These are phyloP conservation scores for Zaprionus taronus DNA, from an alignment of 1,140 invertebrate species.

Conservation along the genomic window DNA sequence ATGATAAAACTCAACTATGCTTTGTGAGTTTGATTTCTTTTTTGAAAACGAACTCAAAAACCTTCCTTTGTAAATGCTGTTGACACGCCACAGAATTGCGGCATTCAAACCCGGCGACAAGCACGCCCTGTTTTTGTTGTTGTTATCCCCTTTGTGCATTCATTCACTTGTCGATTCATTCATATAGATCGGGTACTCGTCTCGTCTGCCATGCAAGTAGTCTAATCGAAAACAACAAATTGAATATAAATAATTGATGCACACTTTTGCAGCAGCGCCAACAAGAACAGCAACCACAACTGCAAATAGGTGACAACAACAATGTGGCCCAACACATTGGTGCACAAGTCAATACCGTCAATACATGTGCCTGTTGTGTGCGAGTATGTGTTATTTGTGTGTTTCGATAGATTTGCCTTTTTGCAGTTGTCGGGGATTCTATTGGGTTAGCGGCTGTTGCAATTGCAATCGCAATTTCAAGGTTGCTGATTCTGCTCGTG, in stretches of 20 bases:
- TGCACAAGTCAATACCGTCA: background rate
- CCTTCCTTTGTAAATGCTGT: slow-evolving; percentile 54
- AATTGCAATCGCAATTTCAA: slow-evolving; percentile 51
- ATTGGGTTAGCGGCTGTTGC: slow-evolving; percentile 43
- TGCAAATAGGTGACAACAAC: slow-evolving; percentile 45
- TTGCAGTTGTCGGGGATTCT: slow-evolving; percentile 49
- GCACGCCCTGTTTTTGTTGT: background rate
- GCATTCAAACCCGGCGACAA: slow-evolving; percentile 29
- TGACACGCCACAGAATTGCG: slow-evolving; percentile 10
- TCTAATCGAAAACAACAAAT: slow-evolving; percentile 77
- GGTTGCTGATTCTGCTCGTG: slow-evolving; percentile 1
- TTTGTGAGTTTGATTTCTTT: slow-evolving; percentile 1
- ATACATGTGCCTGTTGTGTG: slow-evolving; percentile 26
- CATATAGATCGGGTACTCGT: slow-evolving; percentile 7
- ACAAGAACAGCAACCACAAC: slow-evolving; percentile 51
- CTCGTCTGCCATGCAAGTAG: slow-evolving; percentile 44
- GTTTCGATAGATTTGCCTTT: slow-evolving; percentile 71
- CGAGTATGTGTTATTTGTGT: slow-evolving; percentile 20
- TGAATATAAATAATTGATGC: slow-evolving; percentile 78
- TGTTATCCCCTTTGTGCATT: background rate
- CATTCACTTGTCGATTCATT: slow-evolving; percentile 26
- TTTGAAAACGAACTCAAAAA: slow-evolving; percentile 40
- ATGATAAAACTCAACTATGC: background rate
- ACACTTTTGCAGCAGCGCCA: slow-evolving; percentile 41
- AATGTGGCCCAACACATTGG: slow-evolving; percentile 25